These are phyloP conservation scores for Drosophila tripunctata DNA, from an alignment of 2,888 invertebrate species.

Conservation along the genomic window DNA sequence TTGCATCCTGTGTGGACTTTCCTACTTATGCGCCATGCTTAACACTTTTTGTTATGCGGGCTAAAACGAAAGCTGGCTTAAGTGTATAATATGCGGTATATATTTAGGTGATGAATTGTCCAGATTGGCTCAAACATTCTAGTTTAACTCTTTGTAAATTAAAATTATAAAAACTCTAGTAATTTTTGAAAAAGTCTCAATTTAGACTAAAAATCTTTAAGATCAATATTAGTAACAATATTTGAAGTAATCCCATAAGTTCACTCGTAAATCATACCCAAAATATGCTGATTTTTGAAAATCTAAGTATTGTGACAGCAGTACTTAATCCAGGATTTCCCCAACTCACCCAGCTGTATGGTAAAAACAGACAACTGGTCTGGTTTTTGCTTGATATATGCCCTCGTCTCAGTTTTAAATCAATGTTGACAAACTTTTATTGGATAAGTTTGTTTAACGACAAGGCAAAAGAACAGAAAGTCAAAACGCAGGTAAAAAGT, in stretches of 20 bases:
- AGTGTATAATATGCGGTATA: constrained; percentile 57
- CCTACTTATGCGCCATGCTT: constrained; percentile 60
- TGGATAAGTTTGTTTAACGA: constrained; percentile 84
- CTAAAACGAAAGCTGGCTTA: constrained; percentile 50
- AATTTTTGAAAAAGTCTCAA: neutral
- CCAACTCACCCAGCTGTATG: neutral
- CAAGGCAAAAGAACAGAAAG: constrained; percentile 53
- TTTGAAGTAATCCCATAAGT: neutral
- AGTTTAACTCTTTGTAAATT: too few species aligned
- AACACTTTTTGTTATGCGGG: constrained; percentile 59
- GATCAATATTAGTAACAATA: too few species aligned
- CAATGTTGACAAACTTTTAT: constrained; percentile 84
- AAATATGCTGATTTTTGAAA: constrained; percentile 1
- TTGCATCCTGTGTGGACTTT: constrained; percentile 14
- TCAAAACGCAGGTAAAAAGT: constrained; percentile 66
- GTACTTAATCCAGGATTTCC: neutral
- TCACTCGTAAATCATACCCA: neutral
- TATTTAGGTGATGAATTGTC: constrained; percentile 18
- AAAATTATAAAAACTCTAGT: too few species aligned
- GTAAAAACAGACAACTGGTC: constrained; percentile 41
- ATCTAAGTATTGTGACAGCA: neutral
- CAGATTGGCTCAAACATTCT: too few species aligned
- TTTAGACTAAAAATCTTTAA: too few species aligned
- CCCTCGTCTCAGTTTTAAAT: constrained; percentile 79
- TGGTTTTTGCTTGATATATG: constrained; percentile 63